Conservation (phyloP, 2,888 invertebrate species). For the Temnothorax unifasciatus region DNA sequence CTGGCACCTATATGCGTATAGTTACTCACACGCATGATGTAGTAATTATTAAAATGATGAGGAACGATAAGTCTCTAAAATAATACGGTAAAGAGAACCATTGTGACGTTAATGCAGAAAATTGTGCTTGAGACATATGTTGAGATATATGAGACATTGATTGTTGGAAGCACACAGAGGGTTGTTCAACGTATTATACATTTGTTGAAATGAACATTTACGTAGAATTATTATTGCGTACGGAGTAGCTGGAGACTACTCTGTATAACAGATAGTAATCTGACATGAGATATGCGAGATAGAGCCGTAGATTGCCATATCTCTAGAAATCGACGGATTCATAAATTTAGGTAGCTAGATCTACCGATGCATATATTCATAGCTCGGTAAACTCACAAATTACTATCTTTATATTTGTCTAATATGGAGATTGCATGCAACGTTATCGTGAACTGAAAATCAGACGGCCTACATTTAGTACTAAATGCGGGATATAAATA, state of each 20-base stretch:
- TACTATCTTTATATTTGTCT: conserved; percentile 37
- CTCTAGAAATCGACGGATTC: background rate
- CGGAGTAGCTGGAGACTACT: background rate
- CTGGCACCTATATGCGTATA: background rate
- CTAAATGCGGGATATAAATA: conserved; percentile 15
- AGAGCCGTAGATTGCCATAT: background rate
- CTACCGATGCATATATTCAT: conserved; percentile 38
- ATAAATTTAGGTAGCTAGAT: conserved; percentile 8
- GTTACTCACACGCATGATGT: background rate
- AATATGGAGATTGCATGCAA: conserved; percentile 43
- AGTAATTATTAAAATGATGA: background rate
- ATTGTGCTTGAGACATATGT: background rate
- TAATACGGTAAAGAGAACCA: background rate
- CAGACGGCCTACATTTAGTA: conserved; percentile 35
- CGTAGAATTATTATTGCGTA: background rate
- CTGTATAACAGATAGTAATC: background rate
- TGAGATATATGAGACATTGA: background rate
- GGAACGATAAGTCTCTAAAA: background rate
- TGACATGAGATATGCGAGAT: conserved; percentile 1
- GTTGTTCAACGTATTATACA: background rate
- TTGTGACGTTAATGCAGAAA: background rate
- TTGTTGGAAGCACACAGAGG: background rate
- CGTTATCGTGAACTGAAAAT: conserved; percentile 22
- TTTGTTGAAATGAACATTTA: conserved; percentile 11
- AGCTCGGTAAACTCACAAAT: conserved; percentile 23